Percentiles rank a stretch among this genome's conserved stretches.
These are phyloP conservation scores for Oscheius sp. DNA, from an alignment of 2,888 invertebrate species.

Conservation along the genomic window DNA sequence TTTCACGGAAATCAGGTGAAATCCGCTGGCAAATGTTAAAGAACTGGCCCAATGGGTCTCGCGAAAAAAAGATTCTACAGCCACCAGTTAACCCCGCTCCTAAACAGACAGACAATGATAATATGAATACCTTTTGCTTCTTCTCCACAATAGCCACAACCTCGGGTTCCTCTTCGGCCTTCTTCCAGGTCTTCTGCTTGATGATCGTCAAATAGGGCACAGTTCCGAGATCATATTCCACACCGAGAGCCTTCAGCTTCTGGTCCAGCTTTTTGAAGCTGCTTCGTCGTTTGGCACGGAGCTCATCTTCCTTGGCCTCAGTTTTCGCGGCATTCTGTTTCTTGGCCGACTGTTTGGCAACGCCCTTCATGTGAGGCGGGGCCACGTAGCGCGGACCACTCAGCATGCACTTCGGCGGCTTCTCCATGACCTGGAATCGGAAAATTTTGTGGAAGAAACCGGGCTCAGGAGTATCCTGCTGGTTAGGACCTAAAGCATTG, in stretches of 20 bases:
- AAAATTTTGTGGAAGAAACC: too few relatives aligned
- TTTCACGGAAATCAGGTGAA: too few relatives aligned
- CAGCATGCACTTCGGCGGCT: conserved; percentile 53
- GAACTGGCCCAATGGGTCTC: too few relatives aligned
- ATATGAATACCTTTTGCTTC: too few relatives aligned
- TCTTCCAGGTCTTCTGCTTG: background rate
- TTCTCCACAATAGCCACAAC: background rate
- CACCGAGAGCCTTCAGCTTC: conserved; percentile 52
- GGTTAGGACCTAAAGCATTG: too few relatives aligned
- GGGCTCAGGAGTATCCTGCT: too few relatives aligned
- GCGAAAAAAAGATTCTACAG: too few relatives aligned
- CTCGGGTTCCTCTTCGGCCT: background rate
- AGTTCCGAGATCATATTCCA: conserved; percentile 50
- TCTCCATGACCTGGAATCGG: conserved; percentile 49
- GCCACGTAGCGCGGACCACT: conserved; percentile 50
- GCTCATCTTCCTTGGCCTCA: conserved; percentile 41
- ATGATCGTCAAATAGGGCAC: conserved; percentile 29
- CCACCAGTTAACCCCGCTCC: too few relatives aligned
- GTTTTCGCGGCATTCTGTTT: conserved; percentile 22
- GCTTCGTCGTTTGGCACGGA: conserved; percentile 17
- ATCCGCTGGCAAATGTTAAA: too few relatives aligned
- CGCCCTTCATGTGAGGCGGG: conserved; percentile 47
- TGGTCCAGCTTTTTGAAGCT: background rate
- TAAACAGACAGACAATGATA: too few relatives aligned
- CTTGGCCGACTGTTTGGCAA: conserved; percentile 48